Evolutionary conservation across 2,888 invertebrate species (phyloP), one percentile per base, ranked within the genome.

Genomic region (Nomada goodeniana): DNA sequence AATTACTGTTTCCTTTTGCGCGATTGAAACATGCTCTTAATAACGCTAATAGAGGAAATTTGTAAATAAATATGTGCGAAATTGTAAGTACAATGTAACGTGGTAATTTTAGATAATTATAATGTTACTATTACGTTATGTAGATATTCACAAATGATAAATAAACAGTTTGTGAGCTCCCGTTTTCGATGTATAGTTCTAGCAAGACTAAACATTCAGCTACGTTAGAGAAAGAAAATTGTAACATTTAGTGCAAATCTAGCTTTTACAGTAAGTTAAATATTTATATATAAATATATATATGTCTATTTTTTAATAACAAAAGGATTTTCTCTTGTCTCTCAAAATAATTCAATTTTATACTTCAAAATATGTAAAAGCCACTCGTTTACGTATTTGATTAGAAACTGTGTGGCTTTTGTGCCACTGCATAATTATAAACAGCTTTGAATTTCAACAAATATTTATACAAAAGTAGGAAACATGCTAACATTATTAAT

Each of bases 21-120:
- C 60, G 52, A 63, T 72, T 69, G 57, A 63, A 57, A 76, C 64
- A 36, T 63, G 73, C 69, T 63, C 65, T 70, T 71, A 13, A 60
- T 69, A 67, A 68, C 50, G 36, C 36, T 42, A 60, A 73, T 55
- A 68, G 73, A 57, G 59, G 47, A 63, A 81, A 60, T 83, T 85
- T 86, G 89, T 88, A 88, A 89, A 87, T 85, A 87, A 69, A 60
- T 53, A 80, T 36, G 20, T 23, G n/a, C 67, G 82, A 80, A 88
- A 79, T 84, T 79, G 75, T 85, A 84, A 80, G 63, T 73, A 80
- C 78, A 75, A 81, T 80, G 74, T 72, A 64, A 78, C 44, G 70
- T 55, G 70, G 67, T 75, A 69, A 70, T 72, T 67, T 23, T 68
- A 82, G 36, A 52, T 67, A 29, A 77, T 59, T 59, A 68, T 36